phyloP scores from a whole-genome alignment of 2,888 invertebrate species.

The Pandemis cinnamomeana region DNA sequence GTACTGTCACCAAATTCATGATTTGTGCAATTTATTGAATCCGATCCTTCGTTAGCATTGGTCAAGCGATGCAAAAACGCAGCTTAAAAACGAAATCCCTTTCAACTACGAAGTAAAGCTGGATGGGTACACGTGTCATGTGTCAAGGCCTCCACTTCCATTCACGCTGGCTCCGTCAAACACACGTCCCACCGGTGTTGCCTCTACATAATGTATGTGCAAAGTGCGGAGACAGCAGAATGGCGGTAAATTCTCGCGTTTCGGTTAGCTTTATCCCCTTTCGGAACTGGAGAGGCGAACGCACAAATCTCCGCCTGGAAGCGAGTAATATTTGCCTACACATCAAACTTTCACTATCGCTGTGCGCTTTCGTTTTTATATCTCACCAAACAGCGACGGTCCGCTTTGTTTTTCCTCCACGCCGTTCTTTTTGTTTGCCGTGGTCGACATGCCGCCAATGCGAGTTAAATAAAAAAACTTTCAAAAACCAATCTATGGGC shows the following conservation, averaged over 20 bases:
- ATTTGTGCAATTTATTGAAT: not conserved
- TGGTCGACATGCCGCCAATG: slow-evolving; percentile 25
- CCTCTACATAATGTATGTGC: slow-evolving; percentile 73
- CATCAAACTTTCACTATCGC: slow-evolving; percentile 84
- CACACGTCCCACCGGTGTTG: slow-evolving; percentile 60
- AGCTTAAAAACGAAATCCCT: slow-evolving; percentile 57
- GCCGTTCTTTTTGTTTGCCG: slow-evolving; percentile 44
- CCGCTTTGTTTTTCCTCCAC: slow-evolving; percentile 73
- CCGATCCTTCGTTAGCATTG: not conserved
- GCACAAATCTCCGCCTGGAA: slow-evolving; percentile 81
- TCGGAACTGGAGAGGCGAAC: slow-evolving; percentile 71
- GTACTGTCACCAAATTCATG: not conserved
- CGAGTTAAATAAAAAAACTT: slow-evolving; percentile 1
- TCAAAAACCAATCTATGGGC: not conserved
- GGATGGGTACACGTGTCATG: slow-evolving; percentile 72
- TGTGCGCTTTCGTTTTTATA: slow-evolving; percentile 82
- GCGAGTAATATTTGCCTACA: slow-evolving; percentile 83
- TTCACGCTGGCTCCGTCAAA: slow-evolving; percentile 76
- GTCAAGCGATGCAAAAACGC: slow-evolving; percentile 41
- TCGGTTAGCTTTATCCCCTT: slow-evolving; percentile 70
- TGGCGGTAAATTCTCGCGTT: slow-evolving; percentile 58
- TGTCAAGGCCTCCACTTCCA: slow-evolving; percentile 66
- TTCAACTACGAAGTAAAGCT: slow-evolving; percentile 59
- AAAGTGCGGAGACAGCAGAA: slow-evolving; percentile 56
- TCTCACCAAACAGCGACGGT: slow-evolving; percentile 60